Evolutionary conservation across 64 coral and sea anemone genomes (phyloP), one percentile per base, ranked within the genome.

Genomic region (Actinia equina): DNA sequence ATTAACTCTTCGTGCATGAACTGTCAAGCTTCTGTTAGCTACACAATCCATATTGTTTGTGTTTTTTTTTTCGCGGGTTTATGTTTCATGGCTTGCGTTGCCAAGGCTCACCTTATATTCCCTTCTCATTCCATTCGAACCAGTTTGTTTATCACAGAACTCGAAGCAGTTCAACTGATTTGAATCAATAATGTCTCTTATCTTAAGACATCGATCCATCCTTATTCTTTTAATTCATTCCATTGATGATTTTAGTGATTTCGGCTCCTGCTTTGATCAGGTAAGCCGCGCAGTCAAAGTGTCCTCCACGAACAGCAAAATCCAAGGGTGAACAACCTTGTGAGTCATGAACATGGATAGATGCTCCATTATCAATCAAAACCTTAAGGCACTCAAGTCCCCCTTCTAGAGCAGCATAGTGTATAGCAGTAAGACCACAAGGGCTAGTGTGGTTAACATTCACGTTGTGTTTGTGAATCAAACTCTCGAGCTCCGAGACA

Each of bases 221-320:
- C 22, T 25, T 25, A 4, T 22, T 65, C 76, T 8, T 10, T 60
- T 30, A 83, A 79, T 23, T 79, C 84, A 97, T 84, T 5, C 94
- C 94, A 80, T 97, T 86, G 19, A 97, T 85, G 85, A 97, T 97
- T 17, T 79, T 93, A 30, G 92, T 88, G 81, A 97, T 97, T 88
- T 93, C 91, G 14, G 97, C 97, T 25, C 97, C 97, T 19, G 93
- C 89, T 53, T 89, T 87, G 64, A 99, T 99, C 13, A 99, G 83
- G 61, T 79, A 82, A 23, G 91, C 91, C 2, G 97, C 97, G 43
- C 97, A 99, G 51, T 99, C 97, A 17, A 95, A 99, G 62, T 99
- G 88, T 4, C 93, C 97, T 15, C 88, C 97, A 14, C 93, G 90
- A 22, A 95, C 97, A 7, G 97, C 97, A 8, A 99, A 95, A 59